A percentile compares a stretch with the other conserved stretches of the same genome.
These are phyloP conservation scores for Alectoris magna DNA, from an alignment of 2,797 vertebrate species.

Conservation along the genomic window DNA sequence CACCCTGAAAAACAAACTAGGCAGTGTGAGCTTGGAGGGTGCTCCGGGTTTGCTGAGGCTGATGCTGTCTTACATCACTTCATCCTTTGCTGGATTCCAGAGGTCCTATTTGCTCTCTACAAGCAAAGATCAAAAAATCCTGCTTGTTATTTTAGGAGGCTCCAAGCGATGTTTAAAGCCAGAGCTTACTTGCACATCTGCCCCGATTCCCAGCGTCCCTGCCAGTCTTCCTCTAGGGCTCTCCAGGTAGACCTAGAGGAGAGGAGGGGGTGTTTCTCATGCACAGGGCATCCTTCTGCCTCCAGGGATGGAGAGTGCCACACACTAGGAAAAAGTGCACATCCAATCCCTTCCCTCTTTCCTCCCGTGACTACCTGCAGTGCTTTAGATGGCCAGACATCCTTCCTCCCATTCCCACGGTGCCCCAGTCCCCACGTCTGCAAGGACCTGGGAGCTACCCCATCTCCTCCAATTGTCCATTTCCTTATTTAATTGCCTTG, in stretches of 20 bases:
- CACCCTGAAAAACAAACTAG: background rate
- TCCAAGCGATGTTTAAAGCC: background rate
- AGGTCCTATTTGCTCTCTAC: background rate
- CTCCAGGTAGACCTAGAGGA: background rate
- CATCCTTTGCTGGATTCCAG: background rate
- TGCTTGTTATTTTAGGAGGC: background rate
- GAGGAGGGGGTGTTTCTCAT: background rate
- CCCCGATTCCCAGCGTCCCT: background rate
- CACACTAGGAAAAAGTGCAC: background rate
- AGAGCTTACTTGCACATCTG: background rate
- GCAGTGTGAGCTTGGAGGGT: background rate
- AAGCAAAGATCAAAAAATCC: background rate
- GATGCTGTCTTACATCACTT: background rate
- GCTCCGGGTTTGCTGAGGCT: background rate
- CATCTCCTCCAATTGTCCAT: background rate
- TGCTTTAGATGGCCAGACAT: background rate
- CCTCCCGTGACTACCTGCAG: background rate
- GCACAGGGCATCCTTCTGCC: background rate
- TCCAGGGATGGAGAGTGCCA: background rate
- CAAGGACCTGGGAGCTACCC: background rate
- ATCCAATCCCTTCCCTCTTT: background rate
- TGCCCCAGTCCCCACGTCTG: background rate
- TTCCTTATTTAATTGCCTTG: background rate
- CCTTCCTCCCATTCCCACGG: background rate
- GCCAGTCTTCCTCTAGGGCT: background rate